Base-by-base conservation (phyloP, 1,140 invertebrate genomes). In the Heliconius eleuchia region DNA sequence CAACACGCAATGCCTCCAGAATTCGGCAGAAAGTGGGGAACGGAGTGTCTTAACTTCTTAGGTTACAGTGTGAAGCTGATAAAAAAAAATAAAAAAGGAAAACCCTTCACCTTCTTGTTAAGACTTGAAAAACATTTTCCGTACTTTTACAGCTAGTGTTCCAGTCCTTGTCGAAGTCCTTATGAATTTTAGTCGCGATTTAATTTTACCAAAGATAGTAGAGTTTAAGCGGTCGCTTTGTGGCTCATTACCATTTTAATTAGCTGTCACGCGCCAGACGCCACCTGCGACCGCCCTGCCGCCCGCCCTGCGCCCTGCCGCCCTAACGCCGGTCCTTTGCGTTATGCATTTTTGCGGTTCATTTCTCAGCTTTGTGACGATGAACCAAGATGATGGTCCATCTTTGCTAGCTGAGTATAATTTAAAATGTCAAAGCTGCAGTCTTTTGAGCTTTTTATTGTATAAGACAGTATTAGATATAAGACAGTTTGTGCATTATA, bases 241-340 rank as follows among this genome's bases (percentile, higher is more conserved):
- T 76, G 80, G 78, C 80, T 84, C 79, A 85, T 85, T 85, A 85
- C 77, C 84, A 85, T 85, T 85, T 85, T 85, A 85, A 85, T 85
- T 85, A 85, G 77, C 82, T 84, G 82, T 85, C 84, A 76, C 19
- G 72, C 73, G 66, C 79, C 83, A 81, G 82, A 79, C 81, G 74
- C 55, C 78, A 84, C 80, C 82, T 79, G 78, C 77, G 80, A 72
- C 80, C 66, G 73, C 76, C 76, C 42, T 42, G 11, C 42, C 39
- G 8, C 39, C 39, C 39, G 39, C 39, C 39, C 42, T 42, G 11
- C 42, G 42, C 11, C 11, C 3, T 11, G 8, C 11, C 11, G 42
- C 42, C 11, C 11, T 42, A 42, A 74, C 77, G 80, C 76, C 80
- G 46, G 73, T 72, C 74, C 80, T 80, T 83, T 82, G 79, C 82